phyloP scores from a whole-genome alignment of 2,113 vertebrate species.

The Oxyura jamaicensis region DNA sequence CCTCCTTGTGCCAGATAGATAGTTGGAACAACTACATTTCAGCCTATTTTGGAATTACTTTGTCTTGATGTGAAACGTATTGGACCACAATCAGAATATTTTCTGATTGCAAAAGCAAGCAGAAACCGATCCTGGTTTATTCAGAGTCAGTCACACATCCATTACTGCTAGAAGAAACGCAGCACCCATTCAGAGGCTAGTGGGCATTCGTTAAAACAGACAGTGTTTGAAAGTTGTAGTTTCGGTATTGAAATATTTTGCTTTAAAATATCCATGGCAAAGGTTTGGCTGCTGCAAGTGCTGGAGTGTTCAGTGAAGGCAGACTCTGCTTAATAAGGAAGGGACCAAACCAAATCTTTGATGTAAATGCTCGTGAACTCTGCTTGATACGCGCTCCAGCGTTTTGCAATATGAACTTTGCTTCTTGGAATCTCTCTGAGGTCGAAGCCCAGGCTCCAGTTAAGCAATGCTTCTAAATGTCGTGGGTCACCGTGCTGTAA shows the following conservation, averaged over 20 bases:
- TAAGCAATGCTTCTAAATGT: neutral
- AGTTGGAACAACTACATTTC: neutral
- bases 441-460: neutral
- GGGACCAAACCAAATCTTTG: neutral
- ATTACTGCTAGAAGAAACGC: neutral
- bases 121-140: neutral
- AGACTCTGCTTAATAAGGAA: neutral
- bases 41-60: neutral
- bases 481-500: neutral
- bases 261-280: constrained; percentile 27
- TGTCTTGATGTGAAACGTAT: neutral
- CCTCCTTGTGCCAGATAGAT: neutral
- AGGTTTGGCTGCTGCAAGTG: neutral
- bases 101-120: neutral
- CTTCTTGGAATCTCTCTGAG: neutral
- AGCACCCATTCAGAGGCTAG: neutral
- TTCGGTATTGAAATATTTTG: neutral
- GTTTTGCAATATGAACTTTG: neutral
- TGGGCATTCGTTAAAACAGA: neutral
- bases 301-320: neutral
- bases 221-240: neutral
- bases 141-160: neutral
- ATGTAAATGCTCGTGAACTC: neutral
- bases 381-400: neutral
- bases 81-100: neutral